Conservation (phyloP, 2,888 invertebrate species). For the Epistrophe eligans region DNA sequence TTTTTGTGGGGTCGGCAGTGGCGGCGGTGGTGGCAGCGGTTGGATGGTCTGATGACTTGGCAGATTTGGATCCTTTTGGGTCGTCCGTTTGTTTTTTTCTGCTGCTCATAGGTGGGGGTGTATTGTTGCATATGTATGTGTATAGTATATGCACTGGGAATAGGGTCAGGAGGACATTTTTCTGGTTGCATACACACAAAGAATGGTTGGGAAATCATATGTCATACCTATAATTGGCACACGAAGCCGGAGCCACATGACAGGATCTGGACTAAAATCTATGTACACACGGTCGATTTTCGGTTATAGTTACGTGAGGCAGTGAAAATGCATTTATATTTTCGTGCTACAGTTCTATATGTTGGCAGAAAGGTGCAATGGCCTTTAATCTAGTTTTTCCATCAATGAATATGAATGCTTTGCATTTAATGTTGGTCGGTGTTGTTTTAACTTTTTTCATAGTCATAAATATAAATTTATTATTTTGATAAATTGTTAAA, state of each 20-base stretch:
- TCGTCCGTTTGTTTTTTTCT: conserved; percentile 3
- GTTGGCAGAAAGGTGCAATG: conserved; percentile 47
- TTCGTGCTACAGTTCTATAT: background rate
- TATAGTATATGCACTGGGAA: conserved; percentile 35
- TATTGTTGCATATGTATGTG: background rate
- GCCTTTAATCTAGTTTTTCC: conserved; percentile 56
- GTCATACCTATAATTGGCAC: conserved; percentile 75
- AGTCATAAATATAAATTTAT: background rate
- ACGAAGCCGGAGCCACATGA: conserved; percentile 64
- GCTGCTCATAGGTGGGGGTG: conserved; percentile 7
- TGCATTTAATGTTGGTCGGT: background rate
- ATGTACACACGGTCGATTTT: conserved; percentile 63
- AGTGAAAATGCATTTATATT: conserved; percentile 55
- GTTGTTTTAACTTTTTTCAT: background rate
- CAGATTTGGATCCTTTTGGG: conserved; percentile 53
- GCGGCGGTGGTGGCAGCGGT: background rate
- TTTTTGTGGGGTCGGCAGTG: conserved; percentile 18
- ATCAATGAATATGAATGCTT: conserved; percentile 4
- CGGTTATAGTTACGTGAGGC: conserved; percentile 28
- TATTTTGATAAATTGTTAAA: background rate
- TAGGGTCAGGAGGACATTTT: conserved; percentile 69
- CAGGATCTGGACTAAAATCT: conserved; percentile 66
- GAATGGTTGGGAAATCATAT: conserved; percentile 53
- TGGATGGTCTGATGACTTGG: conserved; percentile 26
- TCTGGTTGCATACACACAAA: conserved; percentile 51